Base-by-base conservation (phyloP, 2,113 vertebrate genomes). In the Phaetusa simplex region DNA sequence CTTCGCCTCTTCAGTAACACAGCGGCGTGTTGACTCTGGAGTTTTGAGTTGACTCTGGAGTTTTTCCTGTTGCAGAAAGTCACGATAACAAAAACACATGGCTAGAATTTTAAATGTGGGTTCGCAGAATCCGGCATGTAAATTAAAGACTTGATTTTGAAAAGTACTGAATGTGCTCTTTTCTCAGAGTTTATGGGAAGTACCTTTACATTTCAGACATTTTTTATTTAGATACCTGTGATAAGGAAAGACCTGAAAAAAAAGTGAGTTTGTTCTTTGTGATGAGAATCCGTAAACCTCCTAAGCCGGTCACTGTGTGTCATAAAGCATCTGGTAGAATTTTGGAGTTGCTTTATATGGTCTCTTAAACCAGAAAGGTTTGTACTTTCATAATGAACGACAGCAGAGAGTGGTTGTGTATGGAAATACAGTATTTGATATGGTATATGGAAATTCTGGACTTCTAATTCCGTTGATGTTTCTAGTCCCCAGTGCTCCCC, bases 401-500 rank as follows among this genome's bases (percentile, higher is more conserved):
- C 9, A 45, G 34, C 27, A 69, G 77, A 26, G 52, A 71, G 64
- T 6, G 18, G 21, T 12, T 84, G 18, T 32, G 61, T 47, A 12
- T 72, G 38, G 49, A 85, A 83, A 67, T 84, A 7, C 10, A 43
- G 36, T 14, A 34, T 42, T 49, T 89, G 38, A 20, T 52, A n/a
- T 13, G 24, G 17, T 27, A 29, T 12, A 6, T 65, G 56, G 40
- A 69, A 65, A 40, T 71, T 23, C 2, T 58, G 34, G 58, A 59
- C 26, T 79, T 96, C 32, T 96, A 94, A 95, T 84, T 78, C 64
- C 64, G 65, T 92, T 71, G 22, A n/a, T 93, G 23, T 98, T 82
- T 97, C 74, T 95, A 99, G 99, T 99, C 42, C 99, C 99, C 45
- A 99, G 99, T 86, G 98, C 99, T 74, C 97, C 99, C 11, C 99